phyloP scores from a whole-genome alignment of 1,140 invertebrate species.

The Saccostrea cuccullata region DNA sequence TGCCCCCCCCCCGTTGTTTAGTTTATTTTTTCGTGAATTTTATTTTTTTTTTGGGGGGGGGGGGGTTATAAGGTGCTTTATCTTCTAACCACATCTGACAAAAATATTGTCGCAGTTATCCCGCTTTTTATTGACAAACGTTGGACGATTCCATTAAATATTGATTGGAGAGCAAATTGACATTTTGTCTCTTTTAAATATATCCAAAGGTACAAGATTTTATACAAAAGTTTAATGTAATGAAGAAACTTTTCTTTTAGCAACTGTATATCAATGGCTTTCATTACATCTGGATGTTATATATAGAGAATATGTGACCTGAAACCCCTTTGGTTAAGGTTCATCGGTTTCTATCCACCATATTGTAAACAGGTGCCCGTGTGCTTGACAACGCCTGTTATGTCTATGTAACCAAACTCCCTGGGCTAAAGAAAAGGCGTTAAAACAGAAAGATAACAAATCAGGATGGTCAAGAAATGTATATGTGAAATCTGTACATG shows the following conservation, averaged over 20 bases:
- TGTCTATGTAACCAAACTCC: constrained; percentile 12
- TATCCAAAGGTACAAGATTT: no score
- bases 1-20: no score
- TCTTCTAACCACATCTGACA: no score
- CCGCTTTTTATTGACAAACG: constrained; percentile 9
- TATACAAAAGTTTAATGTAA: no score
- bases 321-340: neutral
- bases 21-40: no score
- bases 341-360: constrained; percentile 48
- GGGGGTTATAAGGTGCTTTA: no score
- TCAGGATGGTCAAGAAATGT: constrained; percentile 70
- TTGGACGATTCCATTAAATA: constrained; percentile 3
- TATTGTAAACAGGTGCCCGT: constrained; percentile 48
- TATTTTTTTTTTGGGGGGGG: no score
- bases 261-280: neutral
- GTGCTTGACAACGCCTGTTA: constrained; percentile 53
- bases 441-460: constrained; percentile 1
- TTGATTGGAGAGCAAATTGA: neutral
- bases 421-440: constrained; percentile 13
- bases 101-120: neutral
- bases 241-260: neutral
- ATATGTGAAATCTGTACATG: constrained; percentile 77
- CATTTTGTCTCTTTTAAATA: no score
- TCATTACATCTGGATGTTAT: neutral
- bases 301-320: neutral